Evolutionary conservation across 2,797 vertebrate genomes (phyloP), one percentile per base, ranked within the genome.

Genomic region (Pelochelys cantorii): DNA sequence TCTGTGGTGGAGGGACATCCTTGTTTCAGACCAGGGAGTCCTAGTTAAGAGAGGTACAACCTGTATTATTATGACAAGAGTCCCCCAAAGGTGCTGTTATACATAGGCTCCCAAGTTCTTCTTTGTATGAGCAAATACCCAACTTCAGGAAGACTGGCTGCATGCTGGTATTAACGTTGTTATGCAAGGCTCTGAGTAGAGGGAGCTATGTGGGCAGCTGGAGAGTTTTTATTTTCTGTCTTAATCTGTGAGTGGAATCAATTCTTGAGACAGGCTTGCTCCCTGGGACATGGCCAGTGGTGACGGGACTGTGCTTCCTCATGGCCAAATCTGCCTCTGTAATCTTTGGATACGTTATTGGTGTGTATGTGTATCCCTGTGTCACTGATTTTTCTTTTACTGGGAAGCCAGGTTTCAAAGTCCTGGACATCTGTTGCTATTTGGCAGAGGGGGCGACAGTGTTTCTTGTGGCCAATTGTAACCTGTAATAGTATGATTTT

Each of bases 371-470:
- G 0, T 85, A 68, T 74, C 52, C 81, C n/a, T 71, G 7, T 86
- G 87, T 6, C 52, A 77, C 14, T 4, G 65, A 31, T 59, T 89
- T 85, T 62, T 87, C 20, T 86, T 65, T n/a, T 29, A 77, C 12
- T 88, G 20, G 29, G 79, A 85, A 85, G 27, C 37, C 81, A 55
- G 81, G 59, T 78, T 90, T 17, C 79, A 53, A 37, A 20, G 20
- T 22, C 68, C 68, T 22, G n/a, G n/a, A 60, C 34, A 65, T 84
- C 55, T 90, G 68, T 25, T 90, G 65, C 68, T 79, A 11, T 74
- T 82, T 93, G 88, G 48, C 59, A 83, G 54, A 84, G 42, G 27
- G 42, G 85, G 11, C 78, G 95, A 48, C 31, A 94, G 53, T 31
- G n/a, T 94, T n/a, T 88, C 52, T 29, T 52, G 13, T 52, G 14